Base-by-base conservation (phyloP, 2,888 invertebrate species). In the Agrochola lychnidis region DNA sequence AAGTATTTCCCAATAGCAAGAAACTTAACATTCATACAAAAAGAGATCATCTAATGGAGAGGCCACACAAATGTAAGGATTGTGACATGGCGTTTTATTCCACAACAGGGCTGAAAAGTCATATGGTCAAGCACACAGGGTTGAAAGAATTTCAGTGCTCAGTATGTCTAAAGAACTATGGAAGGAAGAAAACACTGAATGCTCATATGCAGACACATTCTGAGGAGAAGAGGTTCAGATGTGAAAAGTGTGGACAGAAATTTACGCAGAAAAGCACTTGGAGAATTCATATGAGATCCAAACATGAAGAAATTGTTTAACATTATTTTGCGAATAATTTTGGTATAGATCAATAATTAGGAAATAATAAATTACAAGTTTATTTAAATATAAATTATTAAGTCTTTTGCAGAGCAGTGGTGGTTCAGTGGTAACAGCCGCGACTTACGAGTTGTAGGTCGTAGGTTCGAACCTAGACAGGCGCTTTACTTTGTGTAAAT, bases 41-140 rank as follows among this genome's bases (percentile, higher is more conserved):
- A 66, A 85, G 90, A 5, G 89, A 94, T 1, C 91, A 91, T 78
- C 66, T 90, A 14, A 81, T 90, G 85, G 89, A 90, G 53, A 81
- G 86, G 7, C 77, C 76, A 3, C 86, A 90, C 22, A 83, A 80
- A 40, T 91, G 91, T 53, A 53, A 81, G 0, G 76, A 87, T 14
- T 91, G 91, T 36, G 89, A 88, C 0, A 90, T 81, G 82, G 68
- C 22, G 0, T 88, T 88, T 30, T 89, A 71, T 70, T 87, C 84
- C 0, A 91, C 93, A 12, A 91, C 92, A 42, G 91, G 90, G 25
- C 83, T 95, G 53, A 93, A 93, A 69, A 92, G 91, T 42, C 96
- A 96, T 76, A 91, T 94, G 91, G 90, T 95, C 12, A 95, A 93
- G 45, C 97, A 97, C 79, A 94, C 95, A 0, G 94, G 94, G 0